Evolutionary conservation across 2,888 invertebrate species (phyloP).

Genomic region (Hypsopygia costalis): DNA sequence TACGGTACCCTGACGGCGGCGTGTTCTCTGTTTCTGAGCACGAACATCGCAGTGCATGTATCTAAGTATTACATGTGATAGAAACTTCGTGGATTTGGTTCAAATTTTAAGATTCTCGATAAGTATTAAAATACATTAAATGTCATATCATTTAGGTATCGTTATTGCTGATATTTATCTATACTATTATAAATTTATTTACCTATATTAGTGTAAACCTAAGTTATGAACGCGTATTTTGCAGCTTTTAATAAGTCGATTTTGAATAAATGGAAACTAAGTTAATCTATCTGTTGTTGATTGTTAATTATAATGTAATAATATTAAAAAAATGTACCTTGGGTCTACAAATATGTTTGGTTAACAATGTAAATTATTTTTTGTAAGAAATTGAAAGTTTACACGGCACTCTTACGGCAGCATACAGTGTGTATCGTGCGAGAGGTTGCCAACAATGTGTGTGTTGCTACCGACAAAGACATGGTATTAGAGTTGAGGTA

Average conservation of each 20-base stretch:
- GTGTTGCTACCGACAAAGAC: not conserved
- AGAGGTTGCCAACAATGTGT: not conserved
- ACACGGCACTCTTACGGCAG: too few species aligned
- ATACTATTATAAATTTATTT: not conserved
- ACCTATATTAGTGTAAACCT: too few species aligned
- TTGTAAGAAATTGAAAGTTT: too few species aligned
- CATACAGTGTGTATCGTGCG: too few species aligned
- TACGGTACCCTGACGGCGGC: conserved; percentile 5
- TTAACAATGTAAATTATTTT: too few species aligned
- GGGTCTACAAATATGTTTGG: too few species aligned
- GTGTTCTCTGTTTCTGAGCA: not conserved
- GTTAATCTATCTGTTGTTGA: conserved; percentile 3
- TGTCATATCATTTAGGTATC: not conserved
- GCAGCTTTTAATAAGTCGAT: not conserved
- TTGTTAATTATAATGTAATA: not conserved
- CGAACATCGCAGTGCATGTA: not conserved
- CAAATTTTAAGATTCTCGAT: not conserved
- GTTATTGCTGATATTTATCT: not conserved
- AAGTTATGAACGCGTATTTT: not conserved
- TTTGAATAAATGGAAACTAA: not conserved
- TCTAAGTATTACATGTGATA: not conserved
- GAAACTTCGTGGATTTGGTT: not conserved
- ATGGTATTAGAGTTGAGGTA: not conserved
- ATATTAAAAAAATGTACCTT: not conserved
- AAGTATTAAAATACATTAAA: not conserved